Conservation (phyloP, 2,888 invertebrate species). For the Achlya flavicornis region DNA sequence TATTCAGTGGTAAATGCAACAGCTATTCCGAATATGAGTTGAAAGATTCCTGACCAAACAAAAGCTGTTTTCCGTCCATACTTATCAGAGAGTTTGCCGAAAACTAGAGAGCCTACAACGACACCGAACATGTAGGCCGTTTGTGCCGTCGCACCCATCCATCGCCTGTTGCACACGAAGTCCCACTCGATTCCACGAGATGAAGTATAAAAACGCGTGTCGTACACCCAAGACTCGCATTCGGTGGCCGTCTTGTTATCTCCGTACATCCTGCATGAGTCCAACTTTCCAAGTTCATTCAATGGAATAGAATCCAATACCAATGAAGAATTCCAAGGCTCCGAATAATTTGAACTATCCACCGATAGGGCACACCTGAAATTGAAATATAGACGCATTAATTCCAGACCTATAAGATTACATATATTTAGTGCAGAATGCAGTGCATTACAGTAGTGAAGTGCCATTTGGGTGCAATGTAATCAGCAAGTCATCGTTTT, state of each 20-base stretch:
- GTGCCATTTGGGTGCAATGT: constrained; percentile 7
- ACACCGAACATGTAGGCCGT: constrained; percentile 93
- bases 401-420: constrained; percentile 21
- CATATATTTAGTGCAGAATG: constrained; percentile 11
- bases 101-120: constrained; percentile 89
- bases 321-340: constrained; percentile 82
- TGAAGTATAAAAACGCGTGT: constrained; percentile 88
- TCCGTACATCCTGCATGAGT: constrained; percentile 85
- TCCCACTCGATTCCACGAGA: constrained; percentile 93
- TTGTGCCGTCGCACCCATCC: constrained; percentile 93
- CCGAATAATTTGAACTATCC: constrained; percentile 78
- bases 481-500: constrained; percentile 4
- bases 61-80: constrained; percentile 92
- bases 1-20: constrained; percentile 91
- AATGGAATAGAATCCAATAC: constrained; percentile 83
- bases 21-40: constrained; percentile 87
- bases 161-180: constrained; percentile 90
- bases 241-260: constrained; percentile 61
- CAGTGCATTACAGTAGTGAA: constrained; percentile 11
- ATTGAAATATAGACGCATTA: constrained; percentile 43
- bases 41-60: constrained; percentile 89
- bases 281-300: constrained; percentile 82
- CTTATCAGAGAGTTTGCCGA: constrained; percentile 91
- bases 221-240: constrained; percentile 87
- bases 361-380: constrained; percentile 85